Conservation (phyloP, 92 coral and sea anemone genomes). For the Umimayanthus kanabou region DNA sequence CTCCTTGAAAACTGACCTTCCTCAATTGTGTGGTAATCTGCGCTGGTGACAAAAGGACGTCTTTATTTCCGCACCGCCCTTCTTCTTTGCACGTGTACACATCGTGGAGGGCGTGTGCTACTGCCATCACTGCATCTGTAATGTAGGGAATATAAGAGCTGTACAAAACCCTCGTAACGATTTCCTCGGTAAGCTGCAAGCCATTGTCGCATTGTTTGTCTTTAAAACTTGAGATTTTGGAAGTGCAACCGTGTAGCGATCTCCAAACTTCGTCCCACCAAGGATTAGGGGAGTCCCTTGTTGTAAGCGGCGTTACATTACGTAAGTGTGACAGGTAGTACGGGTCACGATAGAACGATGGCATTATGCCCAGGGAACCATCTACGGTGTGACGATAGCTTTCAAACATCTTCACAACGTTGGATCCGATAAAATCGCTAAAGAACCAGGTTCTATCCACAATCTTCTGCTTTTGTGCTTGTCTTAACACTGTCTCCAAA, state of each 20-base stretch:
- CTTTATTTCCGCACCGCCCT: slow-evolving; percentile 58
- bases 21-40: slow-evolving; percentile 57
- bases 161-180: slow-evolving; percentile 47
- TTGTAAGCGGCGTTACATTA: slow-evolving; percentile 47
- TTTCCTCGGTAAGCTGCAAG: slow-evolving; percentile 52
- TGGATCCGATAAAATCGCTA: neutral
- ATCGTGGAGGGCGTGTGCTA: too few species aligned
- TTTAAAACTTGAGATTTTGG: neutral
- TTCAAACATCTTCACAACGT: slow-evolving; percentile 63
- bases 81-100: slow-evolving; percentile 24
- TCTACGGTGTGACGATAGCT: slow-evolving; percentile 66
- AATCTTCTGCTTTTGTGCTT: slow-evolving; percentile 63
- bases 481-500: slow-evolving; percentile 31
- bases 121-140: too few species aligned
- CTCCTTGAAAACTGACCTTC: slow-evolving; percentile 50
- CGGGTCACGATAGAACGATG: neutral
- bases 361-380: slow-evolving; percentile 66
- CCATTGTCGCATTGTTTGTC: slow-evolving; percentile 45
- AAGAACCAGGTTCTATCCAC: slow-evolving; percentile 69
- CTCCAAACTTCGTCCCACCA: slow-evolving; percentile 69
- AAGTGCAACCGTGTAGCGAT: slow-evolving; percentile 51
- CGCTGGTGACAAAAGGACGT: slow-evolving; percentile 49
- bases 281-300: neutral
- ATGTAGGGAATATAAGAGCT: slow-evolving; percentile 45
- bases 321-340: slow-evolving; percentile 52